Evolutionary conservation across 2,888 invertebrate species (phyloP).

Genomic region (Metacarcinus magister): DNA sequence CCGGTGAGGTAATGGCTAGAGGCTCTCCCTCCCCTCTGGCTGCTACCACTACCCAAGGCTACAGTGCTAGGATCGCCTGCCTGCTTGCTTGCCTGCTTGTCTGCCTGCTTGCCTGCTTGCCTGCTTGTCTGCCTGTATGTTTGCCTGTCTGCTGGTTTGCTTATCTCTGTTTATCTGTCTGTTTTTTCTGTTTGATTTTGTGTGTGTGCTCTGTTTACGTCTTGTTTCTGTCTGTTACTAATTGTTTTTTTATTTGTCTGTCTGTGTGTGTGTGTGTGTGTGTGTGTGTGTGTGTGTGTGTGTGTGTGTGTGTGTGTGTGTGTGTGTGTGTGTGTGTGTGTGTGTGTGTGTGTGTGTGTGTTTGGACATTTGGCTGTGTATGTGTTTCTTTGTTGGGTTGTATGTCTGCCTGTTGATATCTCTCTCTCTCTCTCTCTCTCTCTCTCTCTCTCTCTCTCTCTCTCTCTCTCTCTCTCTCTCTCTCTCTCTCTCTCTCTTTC

Average conservation of each 20-base stretch:
- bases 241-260: background rate
- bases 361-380: constrained; percentile 9
- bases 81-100: background rate
- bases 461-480: background rate
- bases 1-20: constrained; percentile 69
- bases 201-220: background rate
- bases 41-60: background rate
- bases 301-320: background rate
- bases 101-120: background rate
- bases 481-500: constrained; percentile 41
- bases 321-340: background rate
- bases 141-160: background rate
- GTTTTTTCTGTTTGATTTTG: background rate
- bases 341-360: background rate
- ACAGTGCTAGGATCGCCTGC: background rate
- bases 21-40: constrained; percentile 61
- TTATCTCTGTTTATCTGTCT: background rate
- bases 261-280: background rate
- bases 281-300: background rate
- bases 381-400: background rate
- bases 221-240: background rate
- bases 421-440: constrained; percentile 47
- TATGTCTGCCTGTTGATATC: constrained; percentile 18
- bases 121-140: background rate
- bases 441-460: background rate